phyloP scores from a whole-genome alignment of 2,888 invertebrate genomes.

The Trichogramma evanescens region DNA sequence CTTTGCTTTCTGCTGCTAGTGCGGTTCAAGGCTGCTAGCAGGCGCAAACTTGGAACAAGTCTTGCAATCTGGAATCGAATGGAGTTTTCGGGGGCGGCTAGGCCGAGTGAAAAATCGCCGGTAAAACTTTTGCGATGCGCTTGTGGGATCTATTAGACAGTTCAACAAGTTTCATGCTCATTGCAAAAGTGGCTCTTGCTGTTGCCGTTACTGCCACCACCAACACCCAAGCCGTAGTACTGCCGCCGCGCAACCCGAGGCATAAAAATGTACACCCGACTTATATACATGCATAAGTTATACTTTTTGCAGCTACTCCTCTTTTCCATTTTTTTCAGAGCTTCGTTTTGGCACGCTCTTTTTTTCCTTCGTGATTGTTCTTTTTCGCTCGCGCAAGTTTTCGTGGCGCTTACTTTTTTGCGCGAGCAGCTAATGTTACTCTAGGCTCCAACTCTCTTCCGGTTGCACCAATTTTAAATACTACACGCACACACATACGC shows the following conservation, averaged over 20 bases:
- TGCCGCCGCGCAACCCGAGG: no score
- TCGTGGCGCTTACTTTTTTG: no score
- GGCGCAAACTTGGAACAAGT: conserved; percentile 41
- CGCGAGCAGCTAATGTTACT: no score
- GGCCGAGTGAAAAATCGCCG: conserved; percentile 43
- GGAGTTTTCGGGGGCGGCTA: conserved; percentile 36
- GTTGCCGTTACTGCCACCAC: background rate
- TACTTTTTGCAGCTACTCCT: background rate
- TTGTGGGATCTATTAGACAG: conserved; percentile 39
- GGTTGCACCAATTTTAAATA: no score
- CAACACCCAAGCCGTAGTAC: no score
- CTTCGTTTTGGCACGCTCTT: background rate
- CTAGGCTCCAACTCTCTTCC: no score
- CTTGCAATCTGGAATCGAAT: conserved; percentile 42
- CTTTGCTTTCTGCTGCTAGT: conserved; percentile 7
- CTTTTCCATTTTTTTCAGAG: background rate
- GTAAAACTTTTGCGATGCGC: conserved; percentile 36
- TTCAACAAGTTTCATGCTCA: conserved; percentile 38
- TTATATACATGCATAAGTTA: no score
- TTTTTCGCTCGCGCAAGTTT: background rate
- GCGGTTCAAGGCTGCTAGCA: background rate
- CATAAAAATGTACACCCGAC: no score
- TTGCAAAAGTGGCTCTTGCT: conserved; percentile 1
- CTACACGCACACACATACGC: no score
- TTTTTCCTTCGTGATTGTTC: background rate